Evolutionary conservation across 2,113 vertebrate genomes (phyloP).

Genomic region (Larimichthys polyactis): DNA sequence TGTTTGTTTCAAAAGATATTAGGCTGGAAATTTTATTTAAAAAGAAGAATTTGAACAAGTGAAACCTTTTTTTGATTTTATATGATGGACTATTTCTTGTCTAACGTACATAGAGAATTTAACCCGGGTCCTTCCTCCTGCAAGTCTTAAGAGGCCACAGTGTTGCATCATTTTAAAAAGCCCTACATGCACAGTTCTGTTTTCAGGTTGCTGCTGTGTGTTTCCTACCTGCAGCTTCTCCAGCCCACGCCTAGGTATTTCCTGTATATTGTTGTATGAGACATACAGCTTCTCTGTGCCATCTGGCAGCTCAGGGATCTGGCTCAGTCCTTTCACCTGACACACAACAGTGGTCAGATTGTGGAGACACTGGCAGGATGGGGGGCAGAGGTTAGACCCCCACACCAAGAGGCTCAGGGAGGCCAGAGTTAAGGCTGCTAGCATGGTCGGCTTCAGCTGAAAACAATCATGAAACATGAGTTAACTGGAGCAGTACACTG

Average conservation of each 20-base stretch:
- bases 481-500: background rate
- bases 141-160: too few species aligned
- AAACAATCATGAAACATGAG: background rate
- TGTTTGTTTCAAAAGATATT: too few species aligned
- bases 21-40: too few species aligned
- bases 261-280: slow-evolving; percentile 68
- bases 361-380: slow-evolving; percentile 60
- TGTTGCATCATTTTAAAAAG: background rate
- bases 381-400: slow-evolving; percentile 50
- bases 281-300: slow-evolving; percentile 58
- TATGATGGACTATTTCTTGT: too few species aligned
- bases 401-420: slow-evolving; percentile 22
- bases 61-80: too few species aligned
- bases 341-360: slow-evolving; percentile 47
- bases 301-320: slow-evolving; percentile 63
- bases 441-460: slow-evolving; percentile 34
- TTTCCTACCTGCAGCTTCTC: slow-evolving; percentile 65
- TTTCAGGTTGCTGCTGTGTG: background rate
- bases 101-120: too few species aligned
- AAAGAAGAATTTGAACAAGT: too few species aligned
- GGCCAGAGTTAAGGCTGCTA: slow-evolving; percentile 40
- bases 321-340: slow-evolving; percentile 44
- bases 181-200: too few species aligned
- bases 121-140: background rate
- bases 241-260: slow-evolving; percentile 64